Percentiles rank a stretch among this genome's conserved stretches.
phyloP scores from a whole-genome alignment of 1,140 invertebrate genomes.

The Acyrthosiphon pisum region DNA sequence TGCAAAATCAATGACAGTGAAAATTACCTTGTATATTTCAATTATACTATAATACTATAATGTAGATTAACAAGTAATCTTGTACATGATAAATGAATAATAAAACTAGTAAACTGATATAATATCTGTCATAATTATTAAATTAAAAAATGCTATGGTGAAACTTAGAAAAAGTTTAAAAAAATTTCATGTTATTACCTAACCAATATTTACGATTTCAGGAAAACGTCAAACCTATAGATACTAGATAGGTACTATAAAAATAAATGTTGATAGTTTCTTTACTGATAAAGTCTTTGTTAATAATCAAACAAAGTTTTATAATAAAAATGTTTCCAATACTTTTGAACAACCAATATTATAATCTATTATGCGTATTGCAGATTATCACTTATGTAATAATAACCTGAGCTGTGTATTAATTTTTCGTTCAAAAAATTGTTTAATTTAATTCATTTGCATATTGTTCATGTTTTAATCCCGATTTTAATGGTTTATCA shows the following conservation, averaged over 20 bases:
- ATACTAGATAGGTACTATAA: not conserved
- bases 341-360: not conserved
- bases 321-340: not conserved
- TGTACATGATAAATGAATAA: not conserved
- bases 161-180: not conserved
- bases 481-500: no score
- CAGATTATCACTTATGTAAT: no score
- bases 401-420: no score
- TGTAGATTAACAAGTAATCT: not conserved
- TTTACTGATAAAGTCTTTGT: not conserved
- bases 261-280: not conserved
- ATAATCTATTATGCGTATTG: no score
- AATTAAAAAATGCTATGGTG: not conserved
- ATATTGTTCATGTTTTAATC: no score
- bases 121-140: not conserved
- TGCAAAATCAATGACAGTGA: not conserved
- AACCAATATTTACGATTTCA: not conserved
- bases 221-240: not conserved
- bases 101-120: not conserved
- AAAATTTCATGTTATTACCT: not conserved
- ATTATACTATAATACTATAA: not conserved
- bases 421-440: no score
- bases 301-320: not conserved
- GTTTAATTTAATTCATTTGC: no score
- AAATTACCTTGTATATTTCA: not conserved